A percentile compares a stretch with the other conserved stretches of the same genome.
Conservation (phyloP, 2,797 vertebrate species). For the Rachycentron canadum region DNA sequence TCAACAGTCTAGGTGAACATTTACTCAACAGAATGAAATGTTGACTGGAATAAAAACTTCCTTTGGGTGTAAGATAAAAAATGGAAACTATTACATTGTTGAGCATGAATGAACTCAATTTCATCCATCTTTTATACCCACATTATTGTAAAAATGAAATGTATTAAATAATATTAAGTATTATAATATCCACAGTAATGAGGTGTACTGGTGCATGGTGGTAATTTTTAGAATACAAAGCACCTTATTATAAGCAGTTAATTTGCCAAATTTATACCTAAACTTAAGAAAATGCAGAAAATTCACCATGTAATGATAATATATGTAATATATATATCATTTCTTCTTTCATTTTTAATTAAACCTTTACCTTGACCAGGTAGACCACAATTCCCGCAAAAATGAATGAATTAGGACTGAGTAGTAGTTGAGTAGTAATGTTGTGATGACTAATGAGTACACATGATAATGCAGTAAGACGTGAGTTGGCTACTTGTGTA, state of each 20-base stretch:
- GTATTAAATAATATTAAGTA: no score
- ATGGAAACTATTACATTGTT: background rate
- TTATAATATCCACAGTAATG: background rate
- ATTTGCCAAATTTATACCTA: background rate
- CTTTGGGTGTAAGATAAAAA: background rate
- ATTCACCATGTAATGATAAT: background rate
- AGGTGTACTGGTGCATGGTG: no score
- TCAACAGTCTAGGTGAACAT: background rate
- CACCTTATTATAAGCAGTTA: background rate
- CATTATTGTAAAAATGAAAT: background rate
- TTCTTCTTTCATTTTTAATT: background rate
- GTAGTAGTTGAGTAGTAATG: no score
- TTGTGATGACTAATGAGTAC: no score
- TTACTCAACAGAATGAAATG: constrained; percentile 16
- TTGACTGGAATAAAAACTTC: background rate
- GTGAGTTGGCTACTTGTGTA: no score
- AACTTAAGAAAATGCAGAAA: background rate
- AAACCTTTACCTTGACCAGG: background rate
- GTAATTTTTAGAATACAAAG: no score
- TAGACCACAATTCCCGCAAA: background rate
- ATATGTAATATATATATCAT: no score
- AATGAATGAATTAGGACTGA: background rate
- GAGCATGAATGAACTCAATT: no score
- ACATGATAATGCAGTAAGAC: no score
- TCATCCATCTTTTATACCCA: background rate